Percentiles rank a stretch among this genome's conserved stretches.
Evolutionary conservation across 2,797 vertebrate species (phyloP).

Genomic region (Notolabrus celidotus): DNA sequence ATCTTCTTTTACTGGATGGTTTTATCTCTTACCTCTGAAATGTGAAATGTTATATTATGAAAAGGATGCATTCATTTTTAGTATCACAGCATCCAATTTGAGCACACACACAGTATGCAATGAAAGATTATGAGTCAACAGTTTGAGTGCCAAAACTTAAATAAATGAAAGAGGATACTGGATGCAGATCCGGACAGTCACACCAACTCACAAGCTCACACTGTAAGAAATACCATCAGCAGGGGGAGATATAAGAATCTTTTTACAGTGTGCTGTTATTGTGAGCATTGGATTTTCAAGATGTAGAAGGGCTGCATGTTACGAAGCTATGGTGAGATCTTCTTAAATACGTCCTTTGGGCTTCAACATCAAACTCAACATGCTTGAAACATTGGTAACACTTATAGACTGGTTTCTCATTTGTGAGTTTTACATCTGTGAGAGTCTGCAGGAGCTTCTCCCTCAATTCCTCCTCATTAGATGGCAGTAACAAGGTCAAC

Average conservation of each 20-base stretch:
- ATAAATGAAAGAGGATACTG: too few relatives aligned
- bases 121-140: too few relatives aligned
- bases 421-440: neutral
- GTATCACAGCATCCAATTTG: too few relatives aligned
- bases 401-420: neutral
- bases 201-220: neutral
- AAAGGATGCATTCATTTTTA: too few relatives aligned
- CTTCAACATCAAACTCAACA: neutral
- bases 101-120: too few relatives aligned
- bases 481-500: slow-evolving; percentile 22
- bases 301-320: too few relatives aligned
- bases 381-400: neutral
- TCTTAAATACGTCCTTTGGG: neutral
- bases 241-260: neutral
- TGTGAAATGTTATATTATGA: too few relatives aligned
- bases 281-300: neutral
- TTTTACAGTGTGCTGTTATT: neutral
- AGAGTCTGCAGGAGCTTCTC: neutral
- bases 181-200: too few relatives aligned
- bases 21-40: too few relatives aligned
- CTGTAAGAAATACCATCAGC: neutral
- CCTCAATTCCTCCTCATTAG: neutral
- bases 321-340: too few relatives aligned
- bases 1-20: too few relatives aligned
- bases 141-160: too few relatives aligned